Evolutionary conservation across 2,888 invertebrate genomes (phyloP), one percentile per base, ranked within the genome.

Genomic region (Anthoptus insignis): DNA sequence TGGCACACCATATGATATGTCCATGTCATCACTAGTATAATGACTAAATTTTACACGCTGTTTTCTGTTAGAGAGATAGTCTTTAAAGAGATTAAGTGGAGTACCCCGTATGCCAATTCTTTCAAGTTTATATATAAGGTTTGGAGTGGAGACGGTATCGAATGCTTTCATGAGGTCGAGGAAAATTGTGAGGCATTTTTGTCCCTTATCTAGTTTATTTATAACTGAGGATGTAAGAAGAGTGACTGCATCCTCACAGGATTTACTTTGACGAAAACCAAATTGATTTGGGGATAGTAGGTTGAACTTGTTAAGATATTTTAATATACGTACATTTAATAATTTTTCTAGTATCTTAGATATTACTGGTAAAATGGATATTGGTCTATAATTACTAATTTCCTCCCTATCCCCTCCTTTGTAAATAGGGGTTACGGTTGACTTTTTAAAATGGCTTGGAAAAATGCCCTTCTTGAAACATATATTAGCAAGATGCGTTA

Each of bases 301-400:
- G 0, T 50, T 45, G 32, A 67, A 54, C 2, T 16, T 32, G 22
- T 70, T 63, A 13, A 68, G 47, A 58, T 68, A 70, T 9, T 50
- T 58, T 11, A 66, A 34, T 13, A 66, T 42, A 32, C 68, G 32
- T 7, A 27, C 59, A 29, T 66, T 68, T 6, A 68, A 29, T 7
- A 67, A 4, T 39, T 45, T 45, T 59, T 70, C 68, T n/a, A 68
- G 27, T n/a, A 70, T 49, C 37, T 70, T 70, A 7, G 70, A 70
- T 6, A 69, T 16, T 19, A 57, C 27, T 5, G 67, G 52, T 3
- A 69, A 34, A 14, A 69, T 19, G 8, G 66, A 65, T 11, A 67
- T 65, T 2, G 67, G 69, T 6, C 68, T 34, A 34, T 69, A 67
- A 37, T 67, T 67, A 37, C 32, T 63, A 19, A 67, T 49, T 52